Evolutionary conservation across 2,797 vertebrate genomes (phyloP).

Genomic region (Acestrorhynchus altus): DNA sequence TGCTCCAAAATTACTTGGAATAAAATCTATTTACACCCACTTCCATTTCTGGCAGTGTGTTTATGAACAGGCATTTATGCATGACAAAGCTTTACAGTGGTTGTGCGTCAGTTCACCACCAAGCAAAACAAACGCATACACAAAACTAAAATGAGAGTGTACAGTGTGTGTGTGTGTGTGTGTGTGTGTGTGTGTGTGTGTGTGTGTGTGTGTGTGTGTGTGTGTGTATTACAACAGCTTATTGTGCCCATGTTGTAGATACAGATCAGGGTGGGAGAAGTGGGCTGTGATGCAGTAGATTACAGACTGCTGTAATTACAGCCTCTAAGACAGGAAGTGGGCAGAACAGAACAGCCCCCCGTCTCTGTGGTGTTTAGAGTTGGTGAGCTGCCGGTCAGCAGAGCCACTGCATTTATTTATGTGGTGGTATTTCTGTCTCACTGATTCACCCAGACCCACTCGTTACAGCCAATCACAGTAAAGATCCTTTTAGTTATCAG

Average conservation of each 20-base stretch:
- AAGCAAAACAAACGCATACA: neutral
- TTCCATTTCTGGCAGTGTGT: conserved; percentile 20
- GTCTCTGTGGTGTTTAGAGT: conserved; percentile 43
- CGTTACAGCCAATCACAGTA: neutral
- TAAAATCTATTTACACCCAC: too few species aligned
- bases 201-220: conserved; percentile 2
- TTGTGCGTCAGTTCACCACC: conserved; percentile 25
- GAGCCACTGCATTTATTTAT: neutral
- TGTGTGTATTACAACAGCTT: neutral
- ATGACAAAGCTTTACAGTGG: conserved; percentile 31
- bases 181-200: conserved; percentile 3
- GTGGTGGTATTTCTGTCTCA: neutral
- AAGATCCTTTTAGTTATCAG: neutral
- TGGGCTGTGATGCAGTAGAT: conserved; percentile 49
- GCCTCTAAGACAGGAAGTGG: conserved; percentile 61
- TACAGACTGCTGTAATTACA: conserved; percentile 54
- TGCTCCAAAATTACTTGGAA: too few species aligned
- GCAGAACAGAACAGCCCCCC: conserved; percentile 67
- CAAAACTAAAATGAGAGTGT: neutral
- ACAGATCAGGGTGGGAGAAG: conserved; percentile 71
- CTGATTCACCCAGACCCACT: neutral
- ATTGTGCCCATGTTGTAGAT: conserved; percentile 57
- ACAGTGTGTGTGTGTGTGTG: neutral
- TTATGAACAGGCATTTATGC: neutral
- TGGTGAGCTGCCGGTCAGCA: conserved; percentile 7